Evolutionary conservation across 1,140 invertebrate species (phyloP), one percentile per base, ranked within the genome.

Genomic region (Meloidogyne exigua): DNA sequence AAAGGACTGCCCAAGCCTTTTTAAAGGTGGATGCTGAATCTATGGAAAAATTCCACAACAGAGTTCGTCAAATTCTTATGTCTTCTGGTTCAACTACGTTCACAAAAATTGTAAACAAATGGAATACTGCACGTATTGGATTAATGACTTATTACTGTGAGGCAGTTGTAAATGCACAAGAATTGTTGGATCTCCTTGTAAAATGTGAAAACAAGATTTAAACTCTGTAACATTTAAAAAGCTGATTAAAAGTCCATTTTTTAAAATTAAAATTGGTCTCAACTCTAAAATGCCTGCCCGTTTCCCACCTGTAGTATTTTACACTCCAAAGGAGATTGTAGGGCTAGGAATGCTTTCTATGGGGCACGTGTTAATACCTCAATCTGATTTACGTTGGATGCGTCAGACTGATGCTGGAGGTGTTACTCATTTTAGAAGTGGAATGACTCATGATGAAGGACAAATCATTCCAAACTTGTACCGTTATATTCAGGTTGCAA

Each of bases 171-270:
- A 99, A 98, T 85, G 99, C 96, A 0, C 96, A 98, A 89, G 96
- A 99, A 88, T 89, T 99, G 0, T 88, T 99, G 0, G 97, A 99
- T 89, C 88, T 99, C 23, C 89, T 99, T 0, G 97, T 99, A 0
- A 99, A 99, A 88, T 99, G 97, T 89, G 97, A 99, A 89, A 99
- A 99, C 87, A 99, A 99, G 89, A 99, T 99, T 81, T 97, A 99
- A 87, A 99, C 96, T 0, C 92, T 96, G 80, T 83, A 26, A 76
- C 0, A 0, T 81, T 26, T 78, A 2, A 21, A 76, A 18, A 49
- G 65, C 23, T 5, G 11, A 23, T 65, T 28, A 64, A 66, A n/a
- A n/a, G n/a, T n/a, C 12, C 9, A 9, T 0, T 0, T 25, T 82
- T 81, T 18, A 80, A 80, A 89, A 99, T 99, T 80, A 99, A 99